phyloP scores from a whole-genome alignment of 92 coral and sea anemone genomes.

The Anthopleura xanthogrammica region DNA sequence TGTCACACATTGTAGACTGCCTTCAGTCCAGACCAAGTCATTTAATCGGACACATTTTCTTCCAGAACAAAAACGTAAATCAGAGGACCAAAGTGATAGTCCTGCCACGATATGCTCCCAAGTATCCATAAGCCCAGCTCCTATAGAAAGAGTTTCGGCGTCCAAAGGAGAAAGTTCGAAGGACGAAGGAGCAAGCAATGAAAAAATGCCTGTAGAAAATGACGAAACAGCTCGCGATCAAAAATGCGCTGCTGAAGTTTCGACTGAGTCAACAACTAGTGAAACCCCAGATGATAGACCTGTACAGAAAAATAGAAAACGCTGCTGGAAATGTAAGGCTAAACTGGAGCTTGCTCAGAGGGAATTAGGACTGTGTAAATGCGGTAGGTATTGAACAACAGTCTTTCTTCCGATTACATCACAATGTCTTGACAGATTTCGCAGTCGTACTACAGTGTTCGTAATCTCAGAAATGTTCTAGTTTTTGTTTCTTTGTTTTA shows the following conservation, averaged over 20 bases:
- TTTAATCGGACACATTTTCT: background rate
- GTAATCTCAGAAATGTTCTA: background rate
- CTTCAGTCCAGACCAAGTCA: background rate
- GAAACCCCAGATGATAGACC: constrained; percentile 57
- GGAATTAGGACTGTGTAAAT: constrained; percentile 77
- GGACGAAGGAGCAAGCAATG: constrained; percentile 20
- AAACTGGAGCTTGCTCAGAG: constrained; percentile 86
- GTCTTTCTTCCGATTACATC: constrained; percentile 4
- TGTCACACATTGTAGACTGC: background rate
- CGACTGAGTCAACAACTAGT: constrained; percentile 22
- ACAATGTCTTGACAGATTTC: constrained; percentile 6
- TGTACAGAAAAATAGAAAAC: constrained; percentile 72
- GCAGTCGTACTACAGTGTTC: background rate
- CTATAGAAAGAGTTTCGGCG: constrained; percentile 31
- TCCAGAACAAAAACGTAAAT: constrained; percentile 41
- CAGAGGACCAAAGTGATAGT: constrained; percentile 24
- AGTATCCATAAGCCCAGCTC: constrained; percentile 31
- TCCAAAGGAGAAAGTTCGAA: constrained; percentile 43
- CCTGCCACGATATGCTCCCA: constrained; percentile 20
- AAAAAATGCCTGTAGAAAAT: constrained; percentile 23
- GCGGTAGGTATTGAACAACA: constrained; percentile 45
- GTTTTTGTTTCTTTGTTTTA: background rate
- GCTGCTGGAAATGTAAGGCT: constrained; percentile 84
- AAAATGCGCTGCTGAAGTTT: constrained; percentile 31
- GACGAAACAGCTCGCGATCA: constrained; percentile 31